Conservation (phyloP, 1,140 invertebrate species). For the Lordiphosa stackelbergi region DNA sequence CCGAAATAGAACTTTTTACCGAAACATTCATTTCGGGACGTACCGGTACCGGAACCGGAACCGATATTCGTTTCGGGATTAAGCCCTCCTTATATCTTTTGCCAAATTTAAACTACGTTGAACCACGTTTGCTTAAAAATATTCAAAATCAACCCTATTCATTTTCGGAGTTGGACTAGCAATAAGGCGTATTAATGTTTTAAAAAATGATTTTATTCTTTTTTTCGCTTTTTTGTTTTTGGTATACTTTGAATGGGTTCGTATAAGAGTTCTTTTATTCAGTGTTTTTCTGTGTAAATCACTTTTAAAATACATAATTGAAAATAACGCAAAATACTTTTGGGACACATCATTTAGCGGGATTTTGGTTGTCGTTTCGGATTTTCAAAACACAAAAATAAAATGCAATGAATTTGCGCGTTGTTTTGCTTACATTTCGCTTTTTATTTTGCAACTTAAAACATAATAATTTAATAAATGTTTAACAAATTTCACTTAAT, state of each 20-base stretch:
- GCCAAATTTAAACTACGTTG: no score
- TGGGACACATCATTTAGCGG: conserved; percentile 30
- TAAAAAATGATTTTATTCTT: conserved; percentile 41
- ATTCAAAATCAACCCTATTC: no score
- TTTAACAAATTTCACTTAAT: conserved; percentile 76
- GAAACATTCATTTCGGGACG: no score
- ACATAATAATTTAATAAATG: conserved; percentile 75
- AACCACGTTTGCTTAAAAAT: no score
- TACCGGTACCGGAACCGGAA: no score
- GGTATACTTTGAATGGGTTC: conserved; percentile 41
- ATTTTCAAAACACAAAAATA: conserved; percentile 20
- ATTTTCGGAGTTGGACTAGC: no score
- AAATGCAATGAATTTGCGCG: conserved; percentile 35
- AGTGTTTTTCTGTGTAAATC: conserved; percentile 27
- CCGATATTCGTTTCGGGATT: no score
- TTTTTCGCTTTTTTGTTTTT: conserved; percentile 22
- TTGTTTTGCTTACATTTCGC: conserved; percentile 60
- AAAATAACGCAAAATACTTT: conserved; percentile 29
- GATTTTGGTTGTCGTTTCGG: conserved; percentile 14
- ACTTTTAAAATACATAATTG: conserved; percentile 40
- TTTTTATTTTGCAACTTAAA: conserved; percentile 72
- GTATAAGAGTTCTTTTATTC: conserved; percentile 39
- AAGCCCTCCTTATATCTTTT: no score
- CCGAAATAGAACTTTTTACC: no score
- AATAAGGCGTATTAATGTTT: conserved; percentile 3